A percentile compares a stretch with the other conserved stretches of the same genome.
Conservation (phyloP, 2,888 invertebrate species). For the Drosophila histrio region DNA sequence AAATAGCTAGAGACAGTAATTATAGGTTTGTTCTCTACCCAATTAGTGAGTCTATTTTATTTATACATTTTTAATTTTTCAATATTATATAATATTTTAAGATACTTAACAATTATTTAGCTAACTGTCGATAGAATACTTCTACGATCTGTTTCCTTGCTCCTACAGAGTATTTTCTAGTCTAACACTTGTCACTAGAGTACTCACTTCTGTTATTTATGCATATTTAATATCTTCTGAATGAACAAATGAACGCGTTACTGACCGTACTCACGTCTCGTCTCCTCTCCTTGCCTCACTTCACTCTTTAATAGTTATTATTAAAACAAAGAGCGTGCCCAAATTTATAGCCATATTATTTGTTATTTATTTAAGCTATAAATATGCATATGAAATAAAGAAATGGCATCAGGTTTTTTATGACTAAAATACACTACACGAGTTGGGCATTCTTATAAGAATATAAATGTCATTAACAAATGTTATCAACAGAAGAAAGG, state of each 20-base stretch:
- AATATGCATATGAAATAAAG: conserved; percentile 74
- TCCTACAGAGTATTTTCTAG: conserved; percentile 8
- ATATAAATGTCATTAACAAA: not conserved
- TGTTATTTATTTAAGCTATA: conserved; percentile 78
- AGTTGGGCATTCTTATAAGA: not conserved
- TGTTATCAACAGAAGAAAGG: not conserved
- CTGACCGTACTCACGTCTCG: not conserved
- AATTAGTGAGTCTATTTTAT: too few relatives aligned
- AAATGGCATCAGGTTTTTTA: conserved; percentile 69
- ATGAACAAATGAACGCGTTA: conserved; percentile 49
- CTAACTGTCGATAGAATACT: too few relatives aligned
- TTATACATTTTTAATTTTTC: too few relatives aligned
- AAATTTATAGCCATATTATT: conserved; percentile 78
- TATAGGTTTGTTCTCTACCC: too few relatives aligned
- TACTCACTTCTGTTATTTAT: conserved; percentile 56
- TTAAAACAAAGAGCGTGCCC: conserved; percentile 73
- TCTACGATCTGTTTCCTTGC: too few relatives aligned
- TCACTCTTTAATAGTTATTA: conserved; percentile 51
- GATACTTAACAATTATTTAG: not conserved
- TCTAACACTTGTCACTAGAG: not conserved
- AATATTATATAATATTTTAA: too few relatives aligned
- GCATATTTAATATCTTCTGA: conserved; percentile 71
- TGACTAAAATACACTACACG: conserved; percentile 35
- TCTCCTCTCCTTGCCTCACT: not conserved
- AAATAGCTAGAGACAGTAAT: too few relatives aligned